phyloP scores from a whole-genome alignment of 2,888 invertebrate species.

The Spialia ferax region DNA sequence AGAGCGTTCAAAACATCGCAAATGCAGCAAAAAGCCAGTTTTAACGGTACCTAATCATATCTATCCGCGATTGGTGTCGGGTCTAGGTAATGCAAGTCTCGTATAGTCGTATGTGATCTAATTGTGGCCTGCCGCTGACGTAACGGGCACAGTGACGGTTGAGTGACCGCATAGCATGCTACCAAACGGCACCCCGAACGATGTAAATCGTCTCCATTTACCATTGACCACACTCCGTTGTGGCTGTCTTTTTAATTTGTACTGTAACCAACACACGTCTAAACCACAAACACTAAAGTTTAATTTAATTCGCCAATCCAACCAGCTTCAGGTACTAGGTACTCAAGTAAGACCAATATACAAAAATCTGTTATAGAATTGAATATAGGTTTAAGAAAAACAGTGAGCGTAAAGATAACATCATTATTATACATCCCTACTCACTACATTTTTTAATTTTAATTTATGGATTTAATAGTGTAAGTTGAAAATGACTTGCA shows the following conservation, averaged over 20 bases:
- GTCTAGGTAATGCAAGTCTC: slow-evolving; percentile 72
- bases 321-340: too few relatives aligned
- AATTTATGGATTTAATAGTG: background rate
- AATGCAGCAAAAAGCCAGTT: slow-evolving; percentile 67
- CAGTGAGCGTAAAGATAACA: too few relatives aligned
- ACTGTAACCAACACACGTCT: background rate
- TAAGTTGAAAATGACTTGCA: slow-evolving; percentile 27
- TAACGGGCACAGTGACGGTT: slow-evolving; percentile 78
- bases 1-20: slow-evolving; percentile 59
- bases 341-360: too few relatives aligned
- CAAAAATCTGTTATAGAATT: too few relatives aligned
- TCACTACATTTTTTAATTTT: background rate
- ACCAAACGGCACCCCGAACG: slow-evolving; percentile 69
- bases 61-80: slow-evolving; percentile 70
- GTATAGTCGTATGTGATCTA: slow-evolving; percentile 72
- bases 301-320: too few relatives aligned
- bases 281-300: background rate
- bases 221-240: slow-evolving; percentile 43
- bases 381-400: too few relatives aligned
- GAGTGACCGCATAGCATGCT: slow-evolving; percentile 80
- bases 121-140: slow-evolving; percentile 82
- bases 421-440: background rate
- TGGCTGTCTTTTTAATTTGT: slow-evolving; percentile 6
- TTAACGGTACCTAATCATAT: slow-evolving; percentile 80
- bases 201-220: slow-evolving; percentile 60